Base-by-base conservation (phyloP, 1,140 invertebrate genomes). In the Bombus vancouverensis region DNA sequence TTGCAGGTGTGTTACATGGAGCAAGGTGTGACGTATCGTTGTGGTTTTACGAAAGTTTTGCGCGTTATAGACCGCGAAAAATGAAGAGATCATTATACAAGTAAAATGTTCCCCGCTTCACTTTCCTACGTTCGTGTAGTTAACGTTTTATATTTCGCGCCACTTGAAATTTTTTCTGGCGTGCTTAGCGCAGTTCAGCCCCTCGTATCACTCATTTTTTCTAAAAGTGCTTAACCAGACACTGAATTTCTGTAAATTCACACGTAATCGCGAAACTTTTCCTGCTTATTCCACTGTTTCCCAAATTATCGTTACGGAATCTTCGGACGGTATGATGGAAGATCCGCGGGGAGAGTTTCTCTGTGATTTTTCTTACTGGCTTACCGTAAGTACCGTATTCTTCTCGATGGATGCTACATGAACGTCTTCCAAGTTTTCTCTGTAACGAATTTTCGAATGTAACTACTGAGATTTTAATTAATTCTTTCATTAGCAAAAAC, bases 11-110 rank as follows among this genome's bases (percentile, higher is more conserved):
- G 34, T 37, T 76, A n/a, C 39, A 13, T 1, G n/a, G 34, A 47
- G 57, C 37, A 6, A 22, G 13, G 18, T 34, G 28, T 15, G 62
- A 70, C n/a, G 44, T 34, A 53, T 39, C 42, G 42, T 70, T 80
- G 28, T 32, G 12, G 15, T 22, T 57, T 71, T n/a, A 13, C 37
- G 3, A 42, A 25, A 44, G 28, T 82, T 47, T 37, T 25, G 3
- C 42, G 9, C 37, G 32, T 66, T 53, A 25, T 44, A 32, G 74
- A 15, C 44, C 28, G 68, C 28, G 25, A 37, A 53, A 72, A 72
- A 84, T n/a, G 76, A 12, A 9, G 68, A 72, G 83, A 72, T 85
- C 68, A 73, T 85, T 85, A 80, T 73, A 42, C 77, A 12, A 37
- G 59, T 18, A n/a, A 39, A 83, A 85, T 37, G 42, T 77, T 78